These are phyloP conservation scores for Samia ricini DNA, from an alignment of 1,140 invertebrate species.

Conservation along the genomic window DNA sequence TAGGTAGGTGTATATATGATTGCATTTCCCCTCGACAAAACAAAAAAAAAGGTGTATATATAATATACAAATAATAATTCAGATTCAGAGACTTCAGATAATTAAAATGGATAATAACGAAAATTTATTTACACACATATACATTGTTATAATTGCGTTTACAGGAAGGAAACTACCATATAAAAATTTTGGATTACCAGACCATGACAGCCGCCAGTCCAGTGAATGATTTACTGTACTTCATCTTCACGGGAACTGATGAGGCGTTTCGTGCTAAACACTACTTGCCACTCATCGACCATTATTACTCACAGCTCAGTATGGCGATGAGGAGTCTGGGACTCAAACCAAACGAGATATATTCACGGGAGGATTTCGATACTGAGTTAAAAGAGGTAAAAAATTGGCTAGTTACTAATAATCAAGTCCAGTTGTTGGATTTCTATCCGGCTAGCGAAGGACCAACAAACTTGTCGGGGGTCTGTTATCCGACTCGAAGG, in stretches of 20 bases:
- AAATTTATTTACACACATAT: too few relatives aligned
- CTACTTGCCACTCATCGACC: constrained; percentile 62
- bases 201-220: constrained; percentile 71
- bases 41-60: too few relatives aligned
- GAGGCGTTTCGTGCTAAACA: constrained; percentile 60
- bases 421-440: too few relatives aligned
- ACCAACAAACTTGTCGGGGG: too few relatives aligned
- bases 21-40: too few relatives aligned
- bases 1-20: too few relatives aligned
- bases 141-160: too few relatives aligned
- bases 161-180: constrained; percentile 46
- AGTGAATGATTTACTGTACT: constrained; percentile 75
- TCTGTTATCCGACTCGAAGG: too few relatives aligned
- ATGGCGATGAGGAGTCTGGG: constrained; percentile 31
- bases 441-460: too few relatives aligned
- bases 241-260: constrained; percentile 75
- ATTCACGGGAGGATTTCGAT: constrained; percentile 17
- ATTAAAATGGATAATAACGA: too few relatives aligned
- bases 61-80: too few relatives aligned
- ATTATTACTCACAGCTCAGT: constrained; percentile 71
- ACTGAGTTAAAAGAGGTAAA: background rate
- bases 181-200: constrained; percentile 77
- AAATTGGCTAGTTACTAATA: background rate
- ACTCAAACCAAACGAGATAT: constrained; percentile 31
- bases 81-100: too few relatives aligned